phyloP scores from a whole-genome alignment of 2,113 vertebrate genomes.

The Hypanus sabinus region DNA sequence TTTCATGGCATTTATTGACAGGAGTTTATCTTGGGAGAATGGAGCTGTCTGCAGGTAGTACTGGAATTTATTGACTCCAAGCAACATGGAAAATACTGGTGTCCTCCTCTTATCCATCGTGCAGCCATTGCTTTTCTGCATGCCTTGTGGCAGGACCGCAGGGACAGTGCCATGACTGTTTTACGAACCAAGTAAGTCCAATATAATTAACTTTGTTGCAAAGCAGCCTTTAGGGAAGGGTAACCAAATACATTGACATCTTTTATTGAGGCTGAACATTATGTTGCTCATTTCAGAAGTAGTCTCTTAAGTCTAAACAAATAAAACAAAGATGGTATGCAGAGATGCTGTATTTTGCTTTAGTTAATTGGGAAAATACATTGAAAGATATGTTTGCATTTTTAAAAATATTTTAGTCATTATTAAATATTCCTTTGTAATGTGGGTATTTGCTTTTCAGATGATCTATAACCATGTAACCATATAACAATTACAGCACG shows the following conservation, averaged over 20 bases:
- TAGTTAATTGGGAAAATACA: not conserved
- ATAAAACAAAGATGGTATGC: no score
- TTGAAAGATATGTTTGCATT: no score
- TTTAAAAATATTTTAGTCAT: no score
- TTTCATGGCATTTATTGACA: constrained; percentile 43
- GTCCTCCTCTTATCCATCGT: constrained; percentile 79
- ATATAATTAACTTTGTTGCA: not conserved
- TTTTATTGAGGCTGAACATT: no score
- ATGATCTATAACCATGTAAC: no score
- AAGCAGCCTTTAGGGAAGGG: no score
- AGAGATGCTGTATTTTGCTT: not conserved
- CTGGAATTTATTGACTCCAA: constrained; percentile 82
- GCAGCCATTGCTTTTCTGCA: constrained; percentile 88
- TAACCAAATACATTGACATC: no score
- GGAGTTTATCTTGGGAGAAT: constrained; percentile 86
- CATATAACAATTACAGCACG: no score
- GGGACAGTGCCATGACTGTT: constrained; percentile 89
- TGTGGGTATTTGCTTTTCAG: not conserved
- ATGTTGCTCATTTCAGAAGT: no score
- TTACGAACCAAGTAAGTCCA: constrained; percentile 77
- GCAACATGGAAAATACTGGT: constrained; percentile 84
- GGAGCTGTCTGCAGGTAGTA: constrained; percentile 90
- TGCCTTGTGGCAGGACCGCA: constrained; percentile 91
- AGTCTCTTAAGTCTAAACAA: no score
- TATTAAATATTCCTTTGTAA: no score